A percentile compares a stretch with the other conserved stretches of the same genome.
Conservation (phyloP, 64 coral and sea anemone genomes). For the Actinia equina region DNA sequence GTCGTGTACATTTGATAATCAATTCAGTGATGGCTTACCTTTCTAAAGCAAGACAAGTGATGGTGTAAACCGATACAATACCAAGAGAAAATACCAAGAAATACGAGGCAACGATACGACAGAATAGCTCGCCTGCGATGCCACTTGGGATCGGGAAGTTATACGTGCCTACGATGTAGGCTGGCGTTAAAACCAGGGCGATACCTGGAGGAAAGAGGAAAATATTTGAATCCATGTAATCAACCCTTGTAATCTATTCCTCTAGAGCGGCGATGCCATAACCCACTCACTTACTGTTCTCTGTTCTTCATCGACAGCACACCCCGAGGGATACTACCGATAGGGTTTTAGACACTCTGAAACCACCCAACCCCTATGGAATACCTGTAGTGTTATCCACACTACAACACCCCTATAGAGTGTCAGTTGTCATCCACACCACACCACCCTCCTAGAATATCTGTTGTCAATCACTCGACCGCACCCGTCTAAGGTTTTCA, state of each 20-base stretch:
- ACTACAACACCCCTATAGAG: neutral
- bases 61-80: slow-evolving; percentile 61
- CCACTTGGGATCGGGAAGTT: slow-evolving; percentile 65
- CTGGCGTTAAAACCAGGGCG: slow-evolving; percentile 45
- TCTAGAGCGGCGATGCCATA: too few relatives aligned
- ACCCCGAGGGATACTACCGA: too few relatives aligned
- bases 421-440: neutral
- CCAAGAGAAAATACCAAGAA: slow-evolving; percentile 59
- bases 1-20: too few relatives aligned
- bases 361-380: too few relatives aligned
- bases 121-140: slow-evolving; percentile 50
- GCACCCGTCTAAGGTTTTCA: neutral
- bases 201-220: slow-evolving; percentile 2
- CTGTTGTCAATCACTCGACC: neutral
- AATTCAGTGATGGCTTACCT: neutral
- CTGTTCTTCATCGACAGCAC: neutral
- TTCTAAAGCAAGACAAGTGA: slow-evolving; percentile 55
- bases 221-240: neutral
- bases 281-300: too few relatives aligned
- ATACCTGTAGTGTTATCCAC: too few relatives aligned
- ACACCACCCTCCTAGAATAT: neutral
- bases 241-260: too few relatives aligned
- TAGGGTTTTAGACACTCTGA: too few relatives aligned
- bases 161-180: slow-evolving; percentile 43
- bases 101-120: slow-evolving; percentile 61